Evolutionary conservation across 2,888 invertebrate species (phyloP).

Genomic region (Labia minor): DNA sequence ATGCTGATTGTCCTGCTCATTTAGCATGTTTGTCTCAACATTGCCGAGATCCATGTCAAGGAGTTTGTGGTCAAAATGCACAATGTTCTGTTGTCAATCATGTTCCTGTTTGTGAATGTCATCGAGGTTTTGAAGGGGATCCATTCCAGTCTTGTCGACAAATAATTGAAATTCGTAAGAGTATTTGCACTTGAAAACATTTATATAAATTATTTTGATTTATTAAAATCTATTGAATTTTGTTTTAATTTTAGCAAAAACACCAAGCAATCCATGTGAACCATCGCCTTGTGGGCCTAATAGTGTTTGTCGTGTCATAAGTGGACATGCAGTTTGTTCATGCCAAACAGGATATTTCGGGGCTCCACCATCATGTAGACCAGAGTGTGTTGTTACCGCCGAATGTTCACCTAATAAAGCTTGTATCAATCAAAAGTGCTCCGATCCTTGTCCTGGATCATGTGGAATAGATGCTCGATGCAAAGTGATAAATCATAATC

Average conservation of each 20-base stretch:
- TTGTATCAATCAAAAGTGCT: conserved; percentile 51
- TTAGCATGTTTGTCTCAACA: conserved; percentile 72
- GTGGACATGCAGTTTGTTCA: conserved; percentile 49
- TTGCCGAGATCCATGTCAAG: conserved; percentile 75
- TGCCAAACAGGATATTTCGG: conserved; percentile 50
- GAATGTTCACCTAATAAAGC: conserved; percentile 50
- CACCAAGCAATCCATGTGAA: conserved; percentile 43
- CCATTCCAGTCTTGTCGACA: conserved; percentile 67
- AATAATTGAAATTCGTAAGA: conserved; percentile 47
- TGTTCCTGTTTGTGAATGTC: conserved; percentile 69
- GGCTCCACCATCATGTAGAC: conserved; percentile 47
- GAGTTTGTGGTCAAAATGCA: conserved; percentile 71
- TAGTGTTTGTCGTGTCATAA: conserved; percentile 45
- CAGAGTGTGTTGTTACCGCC: conserved; percentile 48
- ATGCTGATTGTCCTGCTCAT: conserved; percentile 66
- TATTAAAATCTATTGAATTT: not conserved
- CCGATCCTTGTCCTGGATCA: conserved; percentile 50
- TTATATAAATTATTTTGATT: conserved; percentile 15
- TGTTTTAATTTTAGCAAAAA: conserved; percentile 31
- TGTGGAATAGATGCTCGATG: conserved; percentile 49
- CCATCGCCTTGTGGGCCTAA: conserved; percentile 52
- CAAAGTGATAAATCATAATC: conserved; percentile 50
- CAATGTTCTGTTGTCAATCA: conserved; percentile 74
- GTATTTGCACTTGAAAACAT: too few relatives aligned
- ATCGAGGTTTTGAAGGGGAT: conserved; percentile 66